A percentile compares a stretch with the other conserved stretches of the same genome.
These are phyloP conservation scores for Campoletis raptor DNA, from an alignment of 2,888 invertebrate genomes.

Conservation along the genomic window DNA sequence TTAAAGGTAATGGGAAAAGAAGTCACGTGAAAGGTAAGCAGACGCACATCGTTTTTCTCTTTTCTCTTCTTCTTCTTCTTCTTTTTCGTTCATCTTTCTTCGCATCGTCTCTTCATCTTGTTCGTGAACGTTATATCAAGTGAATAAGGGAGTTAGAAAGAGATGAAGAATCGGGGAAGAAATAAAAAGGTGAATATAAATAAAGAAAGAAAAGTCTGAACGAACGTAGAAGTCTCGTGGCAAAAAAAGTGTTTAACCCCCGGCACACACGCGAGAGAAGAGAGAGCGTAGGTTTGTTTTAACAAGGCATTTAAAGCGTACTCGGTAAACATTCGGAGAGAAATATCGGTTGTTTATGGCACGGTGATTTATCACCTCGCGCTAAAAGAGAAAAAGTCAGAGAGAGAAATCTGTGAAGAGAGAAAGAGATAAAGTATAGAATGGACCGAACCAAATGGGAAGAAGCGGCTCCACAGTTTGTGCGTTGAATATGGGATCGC, in stretches of 20 bases:
- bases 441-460: constrained; percentile 65
- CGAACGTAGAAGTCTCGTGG: constrained; percentile 52
- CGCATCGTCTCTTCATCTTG: constrained; percentile 46
- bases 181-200: constrained; percentile 23
- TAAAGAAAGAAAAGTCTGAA: constrained; percentile 11
- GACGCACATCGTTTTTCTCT: constrained; percentile 57
- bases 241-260: constrained; percentile 63
- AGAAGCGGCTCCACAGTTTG: constrained; percentile 25
- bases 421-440: constrained; percentile 20
- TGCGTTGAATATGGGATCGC: constrained; percentile 52
- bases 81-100: constrained; percentile 20
- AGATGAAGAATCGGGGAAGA: constrained; percentile 44
- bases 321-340: constrained; percentile 85
- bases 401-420: neutral
- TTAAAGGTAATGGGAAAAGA: constrained; percentile 27
- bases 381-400: constrained; percentile 66
- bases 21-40: constrained; percentile 56
- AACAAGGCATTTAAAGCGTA: constrained; percentile 85
- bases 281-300: constrained; percentile 84
- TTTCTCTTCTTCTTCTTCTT: constrained; percentile 37
- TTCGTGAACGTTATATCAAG: constrained; percentile 57
- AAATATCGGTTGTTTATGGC: constrained; percentile 85
- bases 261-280: constrained; percentile 59
- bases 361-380: constrained; percentile 84
- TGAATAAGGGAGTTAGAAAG: constrained; percentile 46